Base-by-base conservation (phyloP, 2,888 invertebrate species). In the Xylophagus ater region DNA sequence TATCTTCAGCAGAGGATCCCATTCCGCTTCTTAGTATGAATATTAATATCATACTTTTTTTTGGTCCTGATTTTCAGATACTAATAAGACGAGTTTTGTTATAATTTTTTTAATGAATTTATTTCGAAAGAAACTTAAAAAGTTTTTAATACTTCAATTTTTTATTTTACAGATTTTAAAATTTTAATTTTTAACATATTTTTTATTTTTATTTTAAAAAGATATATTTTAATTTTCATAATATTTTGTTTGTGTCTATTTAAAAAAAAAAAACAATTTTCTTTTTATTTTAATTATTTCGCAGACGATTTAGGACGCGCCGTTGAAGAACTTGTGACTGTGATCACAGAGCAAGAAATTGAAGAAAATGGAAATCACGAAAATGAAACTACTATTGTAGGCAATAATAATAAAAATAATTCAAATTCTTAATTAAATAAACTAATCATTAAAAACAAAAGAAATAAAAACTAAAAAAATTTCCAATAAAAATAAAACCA, bases 271-370 rank as follows among this genome's bases (percentile, higher is more conserved):
- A n/a, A n/a, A n/a, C n/a, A n/a, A n/a, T 36, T 18, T 36, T 19
- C 10, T 54, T 55, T 51, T 55, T 51, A 55, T 51, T 63, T 58
- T 46, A 45, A 52, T 63, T 62, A 48, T 50, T 55, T 69, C 67
- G 33, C 70, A 79, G 86, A 83, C 60, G 86, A 89, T 66, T 72
- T 90, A 49, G 86, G 86, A 41, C 78, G 81, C 63, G 89, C 87
- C 42, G 85, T 90, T 51, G 86, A 87, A 56, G 82, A 85, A 57
- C 70, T 92, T 55, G 92, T 92, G 47, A 84, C 84, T 31, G 88
- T 86, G 37, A 89, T 92, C 76, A 84, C 81, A 29, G 81, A 88
- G 57, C 87, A 89, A 57, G 75, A 74, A 51, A 60, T 61, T 47
- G 64, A 65, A 48, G 50, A 57, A 40, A 40, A 39, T 24, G 38